phyloP scores from a whole-genome alignment of 2,113 vertebrate species.

The Brachirus orientalis region DNA sequence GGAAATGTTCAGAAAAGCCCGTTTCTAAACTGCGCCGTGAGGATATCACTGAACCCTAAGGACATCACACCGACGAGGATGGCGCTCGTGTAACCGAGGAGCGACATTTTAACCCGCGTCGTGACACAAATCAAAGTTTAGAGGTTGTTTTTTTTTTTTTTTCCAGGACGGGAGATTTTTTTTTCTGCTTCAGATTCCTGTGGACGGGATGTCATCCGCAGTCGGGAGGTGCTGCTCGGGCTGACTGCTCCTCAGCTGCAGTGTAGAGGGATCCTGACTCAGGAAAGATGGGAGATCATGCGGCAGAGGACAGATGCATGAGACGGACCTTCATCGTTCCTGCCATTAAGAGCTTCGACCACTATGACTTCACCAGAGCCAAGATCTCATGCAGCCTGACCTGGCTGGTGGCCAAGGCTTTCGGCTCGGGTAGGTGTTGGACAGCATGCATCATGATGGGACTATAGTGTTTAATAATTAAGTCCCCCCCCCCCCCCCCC shows the following conservation, averaged over 20 bases:
- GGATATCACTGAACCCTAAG: background rate
- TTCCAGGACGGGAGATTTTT: conserved; percentile 36
- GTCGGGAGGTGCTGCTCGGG: conserved; percentile 62
- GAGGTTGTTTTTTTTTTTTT: conserved; percentile 33
- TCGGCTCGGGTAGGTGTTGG: conserved; percentile 92
- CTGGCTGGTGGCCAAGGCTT: conserved; percentile 98
- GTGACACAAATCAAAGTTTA: conserved; percentile 25
- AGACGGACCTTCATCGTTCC: conserved; percentile 94
- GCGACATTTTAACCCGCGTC: conserved; percentile 6
- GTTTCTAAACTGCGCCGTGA: conserved; percentile 47
- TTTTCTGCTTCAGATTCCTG: conserved; percentile 67
- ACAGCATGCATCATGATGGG: too few species aligned
- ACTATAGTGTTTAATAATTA: too few species aligned
- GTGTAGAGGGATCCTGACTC: conserved; percentile 24
- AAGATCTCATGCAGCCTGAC: conserved; percentile 96
- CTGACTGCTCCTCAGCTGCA: conserved; percentile 54
- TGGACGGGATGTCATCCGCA: conserved; percentile 73
- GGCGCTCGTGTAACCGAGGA: conserved; percentile 33
- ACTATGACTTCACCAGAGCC: conserved; percentile 95
- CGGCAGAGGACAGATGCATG: conserved; percentile 82
- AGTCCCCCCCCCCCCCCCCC: too few species aligned
- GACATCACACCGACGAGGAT: conserved; percentile 20
- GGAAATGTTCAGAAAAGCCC: conserved; percentile 61
- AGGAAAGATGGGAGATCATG: conserved; percentile 88
- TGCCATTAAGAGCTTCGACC: conserved; percentile 93